phyloP scores from a whole-genome alignment of 2,113 vertebrate genomes.

The Gavialis gangeticus region DNA sequence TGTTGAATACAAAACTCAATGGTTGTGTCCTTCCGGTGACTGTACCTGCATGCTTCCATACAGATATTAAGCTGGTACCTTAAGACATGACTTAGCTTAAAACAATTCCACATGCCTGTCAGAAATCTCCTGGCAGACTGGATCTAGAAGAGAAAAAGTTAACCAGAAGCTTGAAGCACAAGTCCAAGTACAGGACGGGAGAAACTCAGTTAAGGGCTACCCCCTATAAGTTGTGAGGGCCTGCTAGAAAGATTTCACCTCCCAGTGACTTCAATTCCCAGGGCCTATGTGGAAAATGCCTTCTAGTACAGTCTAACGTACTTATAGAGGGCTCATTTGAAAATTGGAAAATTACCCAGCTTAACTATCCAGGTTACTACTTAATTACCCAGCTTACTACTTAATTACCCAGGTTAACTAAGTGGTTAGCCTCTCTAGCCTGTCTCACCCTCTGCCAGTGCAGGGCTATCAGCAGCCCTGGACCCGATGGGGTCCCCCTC shows the following conservation, averaged over 20 bases:
- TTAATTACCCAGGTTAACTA: no score
- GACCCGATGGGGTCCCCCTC: no score
- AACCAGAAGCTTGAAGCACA: neutral
- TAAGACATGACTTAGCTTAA: neutral
- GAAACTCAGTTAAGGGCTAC: neutral
- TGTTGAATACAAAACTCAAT: neutral
- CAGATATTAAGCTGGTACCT: neutral
- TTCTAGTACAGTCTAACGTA: neutral
- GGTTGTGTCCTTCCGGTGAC: neutral
- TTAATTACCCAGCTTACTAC: no score
- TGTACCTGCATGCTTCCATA: accelerated
- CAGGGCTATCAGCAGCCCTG: no score
- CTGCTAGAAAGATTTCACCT: neutral
- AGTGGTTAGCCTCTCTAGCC: no score
- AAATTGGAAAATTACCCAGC: no score
- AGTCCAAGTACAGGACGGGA: neutral
- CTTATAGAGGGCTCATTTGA: no score
- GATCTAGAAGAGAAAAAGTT: neutral
- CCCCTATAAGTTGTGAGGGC: neutral
- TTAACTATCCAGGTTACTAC: no score
- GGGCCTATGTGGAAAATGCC: neutral
- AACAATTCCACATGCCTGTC: neutral
- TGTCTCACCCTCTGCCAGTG: no score
- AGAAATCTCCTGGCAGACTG: neutral
- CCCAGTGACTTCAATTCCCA: neutral